phyloP scores from a whole-genome alignment of 2,888 invertebrate genomes.

The Drosophila mimetica region DNA sequence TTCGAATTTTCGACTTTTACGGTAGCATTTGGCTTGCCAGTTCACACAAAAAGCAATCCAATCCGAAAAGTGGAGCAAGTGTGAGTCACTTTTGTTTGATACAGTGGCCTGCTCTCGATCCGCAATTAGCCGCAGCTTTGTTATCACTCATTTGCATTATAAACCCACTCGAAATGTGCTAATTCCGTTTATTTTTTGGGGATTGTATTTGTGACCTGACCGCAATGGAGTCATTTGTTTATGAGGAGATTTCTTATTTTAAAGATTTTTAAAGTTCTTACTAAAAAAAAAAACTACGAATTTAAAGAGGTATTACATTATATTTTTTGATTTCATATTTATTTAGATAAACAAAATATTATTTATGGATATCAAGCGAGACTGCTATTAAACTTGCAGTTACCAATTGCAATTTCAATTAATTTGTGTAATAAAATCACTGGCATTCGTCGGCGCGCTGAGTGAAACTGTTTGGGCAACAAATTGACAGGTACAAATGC shows the following conservation, averaged over 20 bases:
- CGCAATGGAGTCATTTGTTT: background rate
- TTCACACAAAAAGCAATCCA: slow-evolving; percentile 33
- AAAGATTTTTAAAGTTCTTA: too few relatives aligned
- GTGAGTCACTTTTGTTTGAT: slow-evolving; percentile 55
- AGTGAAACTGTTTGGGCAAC: slow-evolving; percentile 67
- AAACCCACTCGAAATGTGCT: slow-evolving; percentile 25
- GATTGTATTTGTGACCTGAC: slow-evolving; percentile 2
- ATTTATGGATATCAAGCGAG: background rate
- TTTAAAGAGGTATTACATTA: too few relatives aligned
- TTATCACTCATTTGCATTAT: slow-evolving; percentile 45
- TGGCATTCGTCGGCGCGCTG: slow-evolving; percentile 34
- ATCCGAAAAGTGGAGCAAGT: slow-evolving; percentile 49
- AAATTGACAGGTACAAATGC: slow-evolving; percentile 81
- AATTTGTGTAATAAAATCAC: slow-evolving; percentile 27
- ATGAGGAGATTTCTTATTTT: too few relatives aligned
- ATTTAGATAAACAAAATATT: too few relatives aligned
- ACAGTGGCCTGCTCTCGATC: slow-evolving; percentile 60
- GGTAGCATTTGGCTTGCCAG: slow-evolving; percentile 54
- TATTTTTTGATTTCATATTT: too few relatives aligned
- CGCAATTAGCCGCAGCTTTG: slow-evolving; percentile 67
- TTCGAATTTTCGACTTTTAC: slow-evolving; percentile 34
- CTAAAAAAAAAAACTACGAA: too few relatives aligned
- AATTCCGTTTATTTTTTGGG: slow-evolving; percentile 12
- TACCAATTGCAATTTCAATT: slow-evolving; percentile 19
- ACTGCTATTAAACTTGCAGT: background rate